Evolutionary conservation across 2,113 vertebrate genomes (phyloP).

Genomic region (Verasper variegatus): DNA sequence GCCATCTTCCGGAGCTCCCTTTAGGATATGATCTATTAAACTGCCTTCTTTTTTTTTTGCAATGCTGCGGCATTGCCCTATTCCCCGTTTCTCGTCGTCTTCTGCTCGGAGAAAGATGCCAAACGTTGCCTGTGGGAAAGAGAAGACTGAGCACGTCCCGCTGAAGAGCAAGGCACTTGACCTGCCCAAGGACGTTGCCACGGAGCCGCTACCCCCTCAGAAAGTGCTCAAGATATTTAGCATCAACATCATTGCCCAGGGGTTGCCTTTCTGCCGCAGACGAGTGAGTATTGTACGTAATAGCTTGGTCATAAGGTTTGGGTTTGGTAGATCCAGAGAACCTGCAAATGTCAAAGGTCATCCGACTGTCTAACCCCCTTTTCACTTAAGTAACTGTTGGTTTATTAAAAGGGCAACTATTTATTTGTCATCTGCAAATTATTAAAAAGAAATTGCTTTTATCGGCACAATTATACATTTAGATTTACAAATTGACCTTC

Average conservation of each 20-base stretch:
- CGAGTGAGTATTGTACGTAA: constrained; percentile 85
- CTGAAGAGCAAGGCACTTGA: constrained; percentile 82
- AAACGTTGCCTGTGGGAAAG: constrained; percentile 81
- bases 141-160: constrained; percentile 78
- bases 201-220: constrained; percentile 89
- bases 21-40: constrained; percentile 78
- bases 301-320: neutral
- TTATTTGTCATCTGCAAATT: neutral
- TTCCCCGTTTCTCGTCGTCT: constrained; percentile 78
- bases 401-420: too few relatives aligned
- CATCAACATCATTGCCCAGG: constrained; percentile 98
- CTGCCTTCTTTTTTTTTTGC: constrained; percentile 47
- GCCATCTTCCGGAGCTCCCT: constrained; percentile 20
- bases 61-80: constrained; percentile 87
- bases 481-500: too few relatives aligned
- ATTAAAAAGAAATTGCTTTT: too few relatives aligned
- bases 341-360: constrained; percentile 63
- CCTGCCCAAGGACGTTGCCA: constrained; percentile 83
- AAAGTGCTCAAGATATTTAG: constrained; percentile 98
- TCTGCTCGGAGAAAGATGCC: constrained; percentile 85
- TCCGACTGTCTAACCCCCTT: neutral
- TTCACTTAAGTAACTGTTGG: neutral
- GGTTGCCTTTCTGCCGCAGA: constrained; percentile 94
- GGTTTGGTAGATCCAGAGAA: constrained; percentile 10
- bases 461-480: too few relatives aligned